Evolutionary conservation across 2,797 vertebrate species (phyloP).

Genomic region (Hemibagrus guttatus): DNA sequence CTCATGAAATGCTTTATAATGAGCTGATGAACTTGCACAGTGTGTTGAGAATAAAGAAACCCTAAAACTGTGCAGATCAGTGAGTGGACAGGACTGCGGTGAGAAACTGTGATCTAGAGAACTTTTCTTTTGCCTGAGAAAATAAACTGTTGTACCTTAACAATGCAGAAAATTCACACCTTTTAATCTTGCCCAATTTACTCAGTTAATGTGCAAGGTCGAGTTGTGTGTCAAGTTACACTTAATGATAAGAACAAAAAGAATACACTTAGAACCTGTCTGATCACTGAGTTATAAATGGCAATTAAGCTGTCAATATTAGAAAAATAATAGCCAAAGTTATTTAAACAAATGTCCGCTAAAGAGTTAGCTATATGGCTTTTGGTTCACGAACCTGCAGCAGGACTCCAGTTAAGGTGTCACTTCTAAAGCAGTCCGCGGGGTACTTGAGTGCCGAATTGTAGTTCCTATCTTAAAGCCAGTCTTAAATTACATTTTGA

Average conservation of each 20-base stretch:
- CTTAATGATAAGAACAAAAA: background rate
- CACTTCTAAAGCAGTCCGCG: background rate
- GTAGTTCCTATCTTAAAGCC: background rate
- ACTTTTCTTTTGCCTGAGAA: background rate
- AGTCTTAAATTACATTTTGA: background rate
- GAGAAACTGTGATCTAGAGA: background rate
- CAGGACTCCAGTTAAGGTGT: background rate
- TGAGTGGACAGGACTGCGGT: no score
- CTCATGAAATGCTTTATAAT: background rate
- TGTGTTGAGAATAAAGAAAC: background rate
- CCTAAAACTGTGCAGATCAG: background rate
- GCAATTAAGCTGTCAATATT: background rate
- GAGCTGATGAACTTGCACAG: background rate
- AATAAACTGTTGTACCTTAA: background rate
- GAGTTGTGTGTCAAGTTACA: background rate
- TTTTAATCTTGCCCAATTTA: background rate
- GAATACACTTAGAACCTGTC: background rate
- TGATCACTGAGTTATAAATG: background rate
- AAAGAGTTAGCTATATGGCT: background rate
- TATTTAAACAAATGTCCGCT: background rate
- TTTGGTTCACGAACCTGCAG: conserved; percentile 2
- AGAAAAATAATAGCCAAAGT: background rate
- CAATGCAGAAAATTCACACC: background rate
- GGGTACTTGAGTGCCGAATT: background rate
- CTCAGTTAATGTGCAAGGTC: background rate